These are phyloP conservation scores for Sterrhoptilus dennistouni DNA, from an alignment of 2,113 vertebrate genomes.

Conservation along the genomic window DNA sequence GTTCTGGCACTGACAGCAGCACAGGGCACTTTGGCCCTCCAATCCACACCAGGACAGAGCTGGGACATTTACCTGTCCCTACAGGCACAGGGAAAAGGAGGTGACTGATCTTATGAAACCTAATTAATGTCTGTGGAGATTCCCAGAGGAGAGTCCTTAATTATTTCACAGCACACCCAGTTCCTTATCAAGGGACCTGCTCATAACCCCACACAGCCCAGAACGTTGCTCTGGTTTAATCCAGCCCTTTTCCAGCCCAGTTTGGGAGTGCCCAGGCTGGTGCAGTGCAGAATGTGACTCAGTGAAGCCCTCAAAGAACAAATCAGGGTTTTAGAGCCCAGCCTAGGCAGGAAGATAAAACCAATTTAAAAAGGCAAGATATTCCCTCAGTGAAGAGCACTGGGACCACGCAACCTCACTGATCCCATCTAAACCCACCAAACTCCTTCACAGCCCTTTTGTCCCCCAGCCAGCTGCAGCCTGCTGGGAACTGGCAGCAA, in stretches of 20 bases:
- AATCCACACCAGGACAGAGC: neutral
- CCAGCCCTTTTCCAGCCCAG: neutral
- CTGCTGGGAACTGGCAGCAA: neutral
- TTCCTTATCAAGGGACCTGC: neutral
- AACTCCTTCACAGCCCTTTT: neutral
- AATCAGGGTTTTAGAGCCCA: neutral
- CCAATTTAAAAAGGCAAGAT: neutral
- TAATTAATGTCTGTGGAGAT: conserved; percentile 2
- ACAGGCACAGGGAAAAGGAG: neutral
- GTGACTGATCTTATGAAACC: neutral
- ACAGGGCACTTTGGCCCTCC: neutral
- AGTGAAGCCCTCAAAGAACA: neutral
- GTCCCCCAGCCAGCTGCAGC: neutral
- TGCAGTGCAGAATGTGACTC: neutral
- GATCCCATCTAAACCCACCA: neutral
- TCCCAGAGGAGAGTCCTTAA: neutral
- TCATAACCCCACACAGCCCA: neutral
- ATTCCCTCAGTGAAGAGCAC: fast-evolving
- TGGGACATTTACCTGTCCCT: neutral
- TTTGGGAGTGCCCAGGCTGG: neutral
- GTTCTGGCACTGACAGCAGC: neutral
- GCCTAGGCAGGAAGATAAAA: neutral
- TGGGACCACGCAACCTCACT: fast-evolving
- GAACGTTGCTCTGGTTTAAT: fast-evolving
- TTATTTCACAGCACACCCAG: neutral